phyloP scores from a whole-genome alignment of 2,113 vertebrate species.

The Pelvicachromis taeniatus region DNA sequence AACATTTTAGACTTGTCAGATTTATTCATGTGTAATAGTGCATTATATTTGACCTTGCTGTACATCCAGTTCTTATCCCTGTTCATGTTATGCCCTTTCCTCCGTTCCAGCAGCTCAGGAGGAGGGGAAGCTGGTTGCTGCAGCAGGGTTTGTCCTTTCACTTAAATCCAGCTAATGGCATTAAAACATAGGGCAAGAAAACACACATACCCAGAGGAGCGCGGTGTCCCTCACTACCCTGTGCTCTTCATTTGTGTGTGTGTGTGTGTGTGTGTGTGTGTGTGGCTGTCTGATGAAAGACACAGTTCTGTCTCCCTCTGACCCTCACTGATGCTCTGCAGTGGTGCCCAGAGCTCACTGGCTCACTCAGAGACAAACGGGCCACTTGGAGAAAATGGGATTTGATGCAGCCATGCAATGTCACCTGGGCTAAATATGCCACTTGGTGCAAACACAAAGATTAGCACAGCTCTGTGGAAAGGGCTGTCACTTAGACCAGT shows the following conservation, averaged over 20 bases:
- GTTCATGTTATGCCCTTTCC: neutral
- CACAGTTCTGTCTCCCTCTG: slow-evolving; percentile 32
- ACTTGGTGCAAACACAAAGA: neutral
- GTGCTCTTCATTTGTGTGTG: neutral
- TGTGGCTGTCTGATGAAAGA: slow-evolving; percentile 27
- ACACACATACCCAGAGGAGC: neutral
- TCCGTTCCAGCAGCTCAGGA: slow-evolving; percentile 1
- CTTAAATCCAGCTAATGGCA: slow-evolving; percentile 55
- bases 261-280: neutral
- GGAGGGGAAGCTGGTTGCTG: slow-evolving; percentile 6
- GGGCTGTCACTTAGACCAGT: neutral
- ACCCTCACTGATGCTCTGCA: slow-evolving; percentile 49
- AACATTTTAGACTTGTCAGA: neutral
- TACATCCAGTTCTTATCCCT: neutral
- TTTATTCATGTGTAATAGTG: neutral
- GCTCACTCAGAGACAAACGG: slow-evolving; percentile 63
- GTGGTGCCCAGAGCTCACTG: slow-evolving; percentile 60
- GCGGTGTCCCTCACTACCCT: slow-evolving; percentile 11
- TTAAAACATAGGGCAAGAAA: slow-evolving; percentile 44
- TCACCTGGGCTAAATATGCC: slow-evolving; percentile 23
- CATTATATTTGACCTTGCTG: neutral
- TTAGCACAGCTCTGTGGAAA: neutral
- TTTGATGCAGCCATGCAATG: slow-evolving; percentile 39
- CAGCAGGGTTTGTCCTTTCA: slow-evolving; percentile 32
- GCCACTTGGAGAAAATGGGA: slow-evolving; percentile 54